These are phyloP conservation scores for Plectrocnemia conspersa DNA, from an alignment of 1,140 invertebrate species.

Conservation along the genomic window DNA sequence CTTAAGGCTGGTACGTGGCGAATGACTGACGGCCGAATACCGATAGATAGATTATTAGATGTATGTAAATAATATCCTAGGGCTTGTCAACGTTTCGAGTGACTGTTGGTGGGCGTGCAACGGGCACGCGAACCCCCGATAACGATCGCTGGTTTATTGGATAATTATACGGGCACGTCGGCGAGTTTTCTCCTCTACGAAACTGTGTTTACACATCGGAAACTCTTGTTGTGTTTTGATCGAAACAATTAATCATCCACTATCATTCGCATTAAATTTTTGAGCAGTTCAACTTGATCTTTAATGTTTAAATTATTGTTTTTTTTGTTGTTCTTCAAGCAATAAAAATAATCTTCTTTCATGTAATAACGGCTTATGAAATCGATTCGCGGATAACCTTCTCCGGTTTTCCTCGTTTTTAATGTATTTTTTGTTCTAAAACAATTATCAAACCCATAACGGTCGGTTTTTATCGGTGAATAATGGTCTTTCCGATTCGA, in stretches of 20 bases:
- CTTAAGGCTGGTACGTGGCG: not conserved
- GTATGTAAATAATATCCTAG: conserved; percentile 12
- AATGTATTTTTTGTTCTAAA: not conserved
- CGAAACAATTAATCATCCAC: not conserved
- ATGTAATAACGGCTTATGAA: no score
- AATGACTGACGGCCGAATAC: conserved; percentile 5
- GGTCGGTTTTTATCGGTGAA: conserved; percentile 24
- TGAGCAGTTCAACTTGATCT: no score
- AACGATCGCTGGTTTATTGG: conserved; percentile 23
- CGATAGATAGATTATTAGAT: conserved; percentile 12
- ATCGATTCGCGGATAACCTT: no score
- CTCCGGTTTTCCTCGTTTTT: no score
- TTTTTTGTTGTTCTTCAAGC: no score
- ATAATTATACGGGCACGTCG: conserved; percentile 28
- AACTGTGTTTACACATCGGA: conserved; percentile 15
- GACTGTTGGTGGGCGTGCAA: conserved; percentile 15
- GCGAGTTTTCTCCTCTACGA: conserved; percentile 14
- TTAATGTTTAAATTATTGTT: no score
- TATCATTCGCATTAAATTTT: no score
- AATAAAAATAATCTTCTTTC: no score
- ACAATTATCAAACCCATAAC: not conserved
- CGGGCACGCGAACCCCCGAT: conserved; percentile 14
- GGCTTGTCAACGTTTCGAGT: conserved; percentile 20
- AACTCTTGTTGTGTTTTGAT: conserved; percentile 2
- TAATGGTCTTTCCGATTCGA: conserved; percentile 22